phyloP scores from a whole-genome alignment of 2,888 invertebrate genomes.

The Phania funesta region DNA sequence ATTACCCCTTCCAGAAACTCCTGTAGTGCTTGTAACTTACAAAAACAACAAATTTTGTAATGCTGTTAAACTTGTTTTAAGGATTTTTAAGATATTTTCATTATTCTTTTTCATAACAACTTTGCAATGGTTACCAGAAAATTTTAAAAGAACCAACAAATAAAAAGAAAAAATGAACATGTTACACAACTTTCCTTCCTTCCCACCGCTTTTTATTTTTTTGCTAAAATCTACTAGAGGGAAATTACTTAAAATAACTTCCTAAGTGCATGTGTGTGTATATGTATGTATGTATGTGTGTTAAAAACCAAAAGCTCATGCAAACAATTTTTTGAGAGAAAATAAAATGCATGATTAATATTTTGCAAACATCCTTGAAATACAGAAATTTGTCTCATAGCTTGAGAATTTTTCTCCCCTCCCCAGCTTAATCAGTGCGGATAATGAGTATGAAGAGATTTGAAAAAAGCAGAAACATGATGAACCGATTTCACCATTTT shows the following conservation, averaged over 20 bases:
- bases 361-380: too few relatives aligned
- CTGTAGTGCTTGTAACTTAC: too few relatives aligned
- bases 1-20: not conserved
- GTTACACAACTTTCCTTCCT: not conserved
- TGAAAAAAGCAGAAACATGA: too few relatives aligned
- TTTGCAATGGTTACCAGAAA: not conserved
- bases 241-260: slow-evolving; percentile 55
- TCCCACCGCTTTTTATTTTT: not conserved
- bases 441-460: too few relatives aligned
- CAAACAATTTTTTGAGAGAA: not conserved
- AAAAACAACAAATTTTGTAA: slow-evolving; percentile 3
- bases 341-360: too few relatives aligned
- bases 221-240: slow-evolving; percentile 14
- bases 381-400: too few relatives aligned
- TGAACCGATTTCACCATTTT: too few relatives aligned
- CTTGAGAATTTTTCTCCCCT: too few relatives aligned
- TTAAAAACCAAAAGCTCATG: not conserved
- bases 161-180: not conserved
- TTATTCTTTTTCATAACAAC: not conserved
- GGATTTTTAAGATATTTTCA: not conserved
- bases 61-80: slow-evolving; percentile 14
- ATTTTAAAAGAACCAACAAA: too few relatives aligned
- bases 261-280: not conserved
- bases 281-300: not conserved
- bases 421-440: too few relatives aligned